These are phyloP conservation scores for Vultur gryphus DNA, from an alignment of 2,797 vertebrate species.

Conservation along the genomic window DNA sequence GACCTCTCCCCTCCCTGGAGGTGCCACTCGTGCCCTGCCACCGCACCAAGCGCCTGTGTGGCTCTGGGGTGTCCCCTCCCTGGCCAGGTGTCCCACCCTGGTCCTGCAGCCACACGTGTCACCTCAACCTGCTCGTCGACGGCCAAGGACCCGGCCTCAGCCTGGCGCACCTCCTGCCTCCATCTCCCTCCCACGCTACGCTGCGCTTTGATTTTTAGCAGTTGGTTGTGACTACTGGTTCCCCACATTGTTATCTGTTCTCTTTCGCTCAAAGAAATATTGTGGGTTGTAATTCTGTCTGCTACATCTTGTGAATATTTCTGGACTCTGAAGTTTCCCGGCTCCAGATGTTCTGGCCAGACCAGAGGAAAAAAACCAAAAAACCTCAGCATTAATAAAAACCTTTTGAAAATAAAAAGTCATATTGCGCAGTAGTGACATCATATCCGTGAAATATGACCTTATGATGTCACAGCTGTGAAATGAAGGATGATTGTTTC, in stretches of 20 bases:
- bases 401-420: conserved; percentile 52
- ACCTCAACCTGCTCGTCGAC: fast-evolving
- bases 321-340: conserved; percentile 52
- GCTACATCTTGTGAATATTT: conserved; percentile 54
- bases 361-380: conserved; percentile 25
- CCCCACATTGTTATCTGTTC: conserved; percentile 34
- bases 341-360: conserved; percentile 68
- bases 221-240: conserved; percentile 23
- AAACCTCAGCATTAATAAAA: conserved; percentile 64
- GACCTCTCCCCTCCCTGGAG: background rate
- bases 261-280: conserved; percentile 12
- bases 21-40: background rate
- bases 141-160: fast-evolving
- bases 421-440: conserved; percentile 65
- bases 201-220: background rate
- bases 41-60: background rate
- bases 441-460: conserved; percentile 62
- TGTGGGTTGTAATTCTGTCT: conserved; percentile 47
- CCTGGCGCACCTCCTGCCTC: background rate
- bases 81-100: background rate
- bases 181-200: background rate
- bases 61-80: background rate
- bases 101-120: background rate
- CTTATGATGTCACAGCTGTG: conserved; percentile 66
- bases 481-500: conserved; percentile 49